Evolutionary conservation across 1,140 invertebrate genomes (phyloP), one percentile per base, ranked within the genome.

Genomic region (Ptiloglossa arizonensis): DNA sequence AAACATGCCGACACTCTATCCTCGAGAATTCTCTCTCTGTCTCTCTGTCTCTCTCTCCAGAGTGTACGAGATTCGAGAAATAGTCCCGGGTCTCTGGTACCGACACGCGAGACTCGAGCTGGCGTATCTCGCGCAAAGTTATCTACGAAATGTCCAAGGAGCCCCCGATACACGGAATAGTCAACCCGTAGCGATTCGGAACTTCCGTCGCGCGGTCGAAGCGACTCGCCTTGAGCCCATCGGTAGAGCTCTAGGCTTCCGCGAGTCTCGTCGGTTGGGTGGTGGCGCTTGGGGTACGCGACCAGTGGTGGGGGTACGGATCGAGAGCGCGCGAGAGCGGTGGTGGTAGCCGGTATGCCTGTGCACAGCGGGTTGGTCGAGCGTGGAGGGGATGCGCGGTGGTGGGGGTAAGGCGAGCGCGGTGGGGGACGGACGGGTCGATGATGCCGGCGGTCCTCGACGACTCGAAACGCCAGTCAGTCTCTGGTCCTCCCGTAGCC

Each of bases 381-480:
- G 27, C 19, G 59, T 24, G 22, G 46, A 52, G 29, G 19, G 63
- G 6, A 27, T 62, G n/a, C 0, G 2, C 24, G 4, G 13, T 54
- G 32, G 75, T 59, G 74, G 83, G 79, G 80, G 80, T 35, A 73
- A 52, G n/a, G n/a, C 15, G 41, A 48, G 19, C 24, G 72, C 29
- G 67, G 71, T 86, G 83, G 87, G 83, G 79, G 82, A 74, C 22
- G 82, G 76, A 88, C 88, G 89, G 91, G 89, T 92, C 91, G 91
- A 92, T 92, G 91, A 91, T 92, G 91, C 91, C 91, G 90, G 90
- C 87, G 90, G 87, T 90, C 85, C 88, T 86, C 87, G 87, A 81
- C 86, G 87, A 86, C 87, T 83, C 70, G 83, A 90, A 90, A 88
- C 86, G 87, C 84, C 86, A 91, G 91, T 91, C 89, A 89, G 90